Evolutionary conservation across 2,797 vertebrate species (phyloP).

Genomic region (Capromys pilorides): DNA sequence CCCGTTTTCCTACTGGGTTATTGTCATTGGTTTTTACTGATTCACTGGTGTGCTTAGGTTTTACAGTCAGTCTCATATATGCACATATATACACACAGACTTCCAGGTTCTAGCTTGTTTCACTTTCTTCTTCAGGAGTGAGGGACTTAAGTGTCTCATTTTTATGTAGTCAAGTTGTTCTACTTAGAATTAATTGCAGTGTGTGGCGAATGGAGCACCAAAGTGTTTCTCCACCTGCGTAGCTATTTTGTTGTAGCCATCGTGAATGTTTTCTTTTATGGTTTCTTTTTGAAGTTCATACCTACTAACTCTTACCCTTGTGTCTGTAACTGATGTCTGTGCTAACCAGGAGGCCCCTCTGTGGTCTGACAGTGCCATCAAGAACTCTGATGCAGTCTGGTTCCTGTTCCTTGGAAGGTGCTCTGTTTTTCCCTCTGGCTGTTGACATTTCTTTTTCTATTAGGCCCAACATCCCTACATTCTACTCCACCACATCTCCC

Average conservation of each 20-base stretch:
- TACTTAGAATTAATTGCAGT: not conserved
- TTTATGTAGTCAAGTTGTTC: not conserved
- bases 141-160: not conserved
- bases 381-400: not conserved
- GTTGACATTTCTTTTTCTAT: not conserved
- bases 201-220: not conserved
- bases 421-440: not conserved
- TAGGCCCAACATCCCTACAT: not conserved
- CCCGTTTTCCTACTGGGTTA: not conserved
- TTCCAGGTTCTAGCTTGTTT: not conserved
- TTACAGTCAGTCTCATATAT: not conserved
- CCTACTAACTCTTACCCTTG: not conserved
- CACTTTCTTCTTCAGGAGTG: not conserved
- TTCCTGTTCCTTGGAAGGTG: not conserved
- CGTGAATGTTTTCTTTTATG: not conserved
- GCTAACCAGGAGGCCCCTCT: not conserved
- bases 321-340: not conserved
- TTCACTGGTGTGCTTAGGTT: not conserved
- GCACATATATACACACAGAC: no score
- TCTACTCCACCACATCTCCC: not conserved
- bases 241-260: not conserved
- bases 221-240: not conserved
- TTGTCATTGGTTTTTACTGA: not conserved
- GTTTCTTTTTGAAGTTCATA: not conserved
- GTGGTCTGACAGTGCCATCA: fast-evolving